Base-by-base conservation (phyloP, 1,140 invertebrate genomes). In the Cepaea nemoralis region DNA sequence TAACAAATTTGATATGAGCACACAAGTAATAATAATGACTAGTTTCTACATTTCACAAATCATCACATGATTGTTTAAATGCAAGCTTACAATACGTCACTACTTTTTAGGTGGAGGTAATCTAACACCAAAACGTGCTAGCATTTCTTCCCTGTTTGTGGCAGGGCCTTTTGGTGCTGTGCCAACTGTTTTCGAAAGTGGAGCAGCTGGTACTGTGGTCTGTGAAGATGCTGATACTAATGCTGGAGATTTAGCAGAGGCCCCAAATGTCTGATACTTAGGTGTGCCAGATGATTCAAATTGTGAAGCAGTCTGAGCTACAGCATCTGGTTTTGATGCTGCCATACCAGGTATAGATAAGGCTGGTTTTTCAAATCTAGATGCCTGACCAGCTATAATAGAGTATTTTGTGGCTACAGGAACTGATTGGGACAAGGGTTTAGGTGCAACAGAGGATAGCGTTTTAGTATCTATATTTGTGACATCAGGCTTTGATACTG, bases 31-130 rank as follows among this genome's bases (percentile, higher is more conserved):
- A 48, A 48, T 12, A 12, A 48, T 48, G 45, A 48, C 45, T 48
- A 19, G 8, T 48, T 19, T 48, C n/a, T 12, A 19, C 19, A 48
- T 19, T 12, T 48, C 45, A 48, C 45, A 48, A 48, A 48, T 8
- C 45, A 48, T n/a, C n/a, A n/a, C n/a, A n/a, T n/a, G n/a, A n/a
- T n/a, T n/a, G n/a, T n/a, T n/a, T n/a, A n/a, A n/a, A n/a, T n/a
- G n/a, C n/a, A n/a, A n/a, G n/a, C n/a, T n/a, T n/a, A n/a, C n/a
- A n/a, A 48, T 48, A 48, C 8, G 19, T 48, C 8, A 59, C 33
- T 73, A 82, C 40, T 82, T 82, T 50, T 82, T 82, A 27, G 74
- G 40, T 37, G 81, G 81, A n/a, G 81, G 81, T 19, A 82, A 45
- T 39, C 67, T 70, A 1, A 77, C 63, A 50, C 73, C 81, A 59